These are phyloP conservation scores for Eucera pruinosa DNA, from an alignment of 2,888 invertebrate genomes.

Conservation along the genomic window DNA sequence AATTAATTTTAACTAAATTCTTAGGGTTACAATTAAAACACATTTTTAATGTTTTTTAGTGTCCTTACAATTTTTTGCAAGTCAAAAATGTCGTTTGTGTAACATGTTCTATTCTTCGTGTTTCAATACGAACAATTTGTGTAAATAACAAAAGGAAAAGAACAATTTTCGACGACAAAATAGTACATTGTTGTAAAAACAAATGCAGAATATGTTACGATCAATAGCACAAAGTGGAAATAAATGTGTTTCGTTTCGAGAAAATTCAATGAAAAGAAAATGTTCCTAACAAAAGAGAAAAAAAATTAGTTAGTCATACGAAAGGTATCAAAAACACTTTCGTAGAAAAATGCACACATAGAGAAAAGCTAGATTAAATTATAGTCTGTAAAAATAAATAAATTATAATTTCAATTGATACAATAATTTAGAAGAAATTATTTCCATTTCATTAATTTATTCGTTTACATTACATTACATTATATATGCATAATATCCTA, in stretches of 20 bases:
- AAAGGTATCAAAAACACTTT: not conserved
- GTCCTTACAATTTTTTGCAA: not conserved
- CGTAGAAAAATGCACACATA: not conserved
- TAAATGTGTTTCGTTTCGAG: not conserved
- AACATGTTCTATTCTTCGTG: not conserved
- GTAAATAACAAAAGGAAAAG: not conserved
- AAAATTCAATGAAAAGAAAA: not conserved
- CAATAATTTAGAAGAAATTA: no score
- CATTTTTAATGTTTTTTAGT: no score
- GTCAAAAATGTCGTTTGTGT: not conserved
- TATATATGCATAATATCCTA: no score
- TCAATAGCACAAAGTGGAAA: constrained; percentile 8
- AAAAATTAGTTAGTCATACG: not conserved
- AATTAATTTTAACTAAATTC: no score
- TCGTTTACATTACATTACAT: no score
- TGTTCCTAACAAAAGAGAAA: not conserved
- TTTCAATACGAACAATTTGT: not conserved
- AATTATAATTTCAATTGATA: no score
- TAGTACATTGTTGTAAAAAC: constrained; percentile 12
- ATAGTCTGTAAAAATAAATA: no score
- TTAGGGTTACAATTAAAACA: no score
- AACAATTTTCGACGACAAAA: not conserved
- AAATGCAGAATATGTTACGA: constrained; percentile 11
- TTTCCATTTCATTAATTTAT: no score
- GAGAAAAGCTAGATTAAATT: no score